Evolutionary conservation across 2,888 invertebrate genomes (phyloP).

Genomic region (Coelopa pilipes): DNA sequence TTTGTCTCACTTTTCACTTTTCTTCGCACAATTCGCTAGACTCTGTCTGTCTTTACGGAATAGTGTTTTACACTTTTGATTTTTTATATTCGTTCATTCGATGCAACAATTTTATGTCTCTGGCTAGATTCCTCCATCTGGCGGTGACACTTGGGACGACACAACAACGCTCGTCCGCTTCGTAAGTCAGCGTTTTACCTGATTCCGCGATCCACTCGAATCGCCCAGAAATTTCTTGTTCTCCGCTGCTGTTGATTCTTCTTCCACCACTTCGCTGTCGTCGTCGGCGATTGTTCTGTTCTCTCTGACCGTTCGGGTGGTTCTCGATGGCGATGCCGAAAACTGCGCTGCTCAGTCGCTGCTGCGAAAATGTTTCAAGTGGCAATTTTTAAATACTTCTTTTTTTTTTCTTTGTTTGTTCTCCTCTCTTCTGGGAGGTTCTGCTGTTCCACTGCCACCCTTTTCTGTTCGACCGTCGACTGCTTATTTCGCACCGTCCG

Average conservation of each 20-base stretch:
- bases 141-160: not conserved
- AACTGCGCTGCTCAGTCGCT: not conserved
- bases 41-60: not conserved
- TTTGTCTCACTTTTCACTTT: constrained; percentile 13
- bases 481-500: not conserved
- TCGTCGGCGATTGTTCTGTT: not conserved
- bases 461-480: not conserved
- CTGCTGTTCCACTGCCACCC: not conserved
- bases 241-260: not conserved
- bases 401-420: not conserved
- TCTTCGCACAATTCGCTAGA: constrained; percentile 15
- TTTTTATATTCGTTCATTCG: not conserved
- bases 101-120: too few relatives aligned
- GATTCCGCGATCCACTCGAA: constrained; percentile 1
- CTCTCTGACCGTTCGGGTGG: not conserved
- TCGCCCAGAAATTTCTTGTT: constrained; percentile 29
- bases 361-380: constrained; percentile 13
- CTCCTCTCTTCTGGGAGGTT: not conserved
- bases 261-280: too few relatives aligned
- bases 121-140: not conserved
- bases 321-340: not conserved
- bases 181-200: constrained; percentile 21
- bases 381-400: not conserved
- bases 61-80: constrained; percentile 16
- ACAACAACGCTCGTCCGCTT: not conserved